Evolutionary conservation across 2,888 invertebrate species (phyloP).

Genomic region (Dolichomitus sp.): DNA sequence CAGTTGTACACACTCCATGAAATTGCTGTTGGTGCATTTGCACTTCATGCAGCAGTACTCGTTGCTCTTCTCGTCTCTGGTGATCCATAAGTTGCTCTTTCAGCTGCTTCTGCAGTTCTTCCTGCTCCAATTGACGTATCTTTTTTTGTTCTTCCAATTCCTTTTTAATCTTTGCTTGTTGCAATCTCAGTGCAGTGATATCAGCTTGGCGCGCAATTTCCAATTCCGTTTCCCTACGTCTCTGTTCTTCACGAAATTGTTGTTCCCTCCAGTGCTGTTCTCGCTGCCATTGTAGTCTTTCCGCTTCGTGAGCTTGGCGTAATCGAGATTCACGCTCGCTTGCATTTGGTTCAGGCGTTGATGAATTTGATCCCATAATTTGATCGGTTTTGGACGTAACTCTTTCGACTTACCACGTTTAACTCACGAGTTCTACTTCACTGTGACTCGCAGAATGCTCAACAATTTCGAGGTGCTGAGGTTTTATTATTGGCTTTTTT

Average conservation of each 20-base stretch:
- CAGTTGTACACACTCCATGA: no score
- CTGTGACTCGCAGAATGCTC: background rate
- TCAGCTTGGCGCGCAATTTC: background rate
- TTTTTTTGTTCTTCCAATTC: background rate
- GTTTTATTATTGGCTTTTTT: background rate
- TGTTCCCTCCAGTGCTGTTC: slow-evolving; percentile 26
- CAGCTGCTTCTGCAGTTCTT: background rate
- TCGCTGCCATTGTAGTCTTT: background rate
- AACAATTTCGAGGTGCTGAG: background rate
- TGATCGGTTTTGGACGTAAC: background rate
- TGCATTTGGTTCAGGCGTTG: background rate
- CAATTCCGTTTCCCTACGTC: background rate
- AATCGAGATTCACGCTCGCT: background rate
- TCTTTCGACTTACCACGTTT: background rate
- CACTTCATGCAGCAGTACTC: background rate
- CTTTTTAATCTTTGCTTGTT: background rate
- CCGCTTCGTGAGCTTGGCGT: background rate
- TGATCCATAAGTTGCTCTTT: background rate
- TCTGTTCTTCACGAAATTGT: background rate
- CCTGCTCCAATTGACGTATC: background rate
- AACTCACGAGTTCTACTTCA: background rate
- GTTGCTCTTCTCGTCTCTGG: background rate
- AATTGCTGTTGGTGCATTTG: background rate
- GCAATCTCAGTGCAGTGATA: background rate
- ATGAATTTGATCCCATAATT: background rate